A percentile compares a stretch with the other conserved stretches of the same genome.
These are phyloP conservation scores for Aspiorhynchus laticeps DNA, from an alignment of 2,113 vertebrate species.

Conservation along the genomic window DNA sequence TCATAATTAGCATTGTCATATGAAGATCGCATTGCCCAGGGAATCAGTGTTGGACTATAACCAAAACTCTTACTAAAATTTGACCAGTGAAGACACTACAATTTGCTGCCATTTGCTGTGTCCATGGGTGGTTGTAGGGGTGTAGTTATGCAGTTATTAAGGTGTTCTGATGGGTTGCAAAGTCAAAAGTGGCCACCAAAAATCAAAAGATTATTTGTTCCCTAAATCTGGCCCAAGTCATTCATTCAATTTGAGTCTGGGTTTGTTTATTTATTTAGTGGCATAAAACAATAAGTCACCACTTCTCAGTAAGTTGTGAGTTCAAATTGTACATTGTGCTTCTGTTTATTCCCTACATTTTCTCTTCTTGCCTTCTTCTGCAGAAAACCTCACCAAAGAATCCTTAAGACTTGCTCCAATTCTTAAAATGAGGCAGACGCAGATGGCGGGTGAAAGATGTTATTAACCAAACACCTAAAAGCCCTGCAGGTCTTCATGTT, in stretches of 20 bases:
- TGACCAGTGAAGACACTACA: not conserved
- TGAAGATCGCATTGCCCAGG: not conserved
- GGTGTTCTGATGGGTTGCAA: not conserved
- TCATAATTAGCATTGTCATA: conserved; percentile 16
- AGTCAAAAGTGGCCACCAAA: not conserved
- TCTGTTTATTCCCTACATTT: not conserved
- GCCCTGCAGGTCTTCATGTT: conserved; percentile 36
- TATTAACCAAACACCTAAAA: conserved; percentile 38
- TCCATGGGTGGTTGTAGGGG: too few relatives aligned
- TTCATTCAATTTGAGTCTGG: not conserved
- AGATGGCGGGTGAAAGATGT: conserved; percentile 51
- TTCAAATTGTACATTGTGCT: not conserved
- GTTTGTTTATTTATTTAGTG: too few relatives aligned
- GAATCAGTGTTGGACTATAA: not conserved
- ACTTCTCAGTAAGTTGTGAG: not conserved
- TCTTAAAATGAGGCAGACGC: not conserved
- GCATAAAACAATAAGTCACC: too few relatives aligned
- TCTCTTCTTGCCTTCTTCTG: not conserved
- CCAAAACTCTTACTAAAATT: not conserved
- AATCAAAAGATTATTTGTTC: not conserved
- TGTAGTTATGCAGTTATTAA: too few relatives aligned
- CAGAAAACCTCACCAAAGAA: not conserved
- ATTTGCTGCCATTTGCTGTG: not conserved
- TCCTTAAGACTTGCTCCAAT: conserved; percentile 43
- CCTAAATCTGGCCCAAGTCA: not conserved